Percentiles rank a stretch among this genome's conserved stretches.
These are phyloP conservation scores for Drosophila littoralis DNA, from an alignment of 1,140 invertebrate species.

Conservation along the genomic window DNA sequence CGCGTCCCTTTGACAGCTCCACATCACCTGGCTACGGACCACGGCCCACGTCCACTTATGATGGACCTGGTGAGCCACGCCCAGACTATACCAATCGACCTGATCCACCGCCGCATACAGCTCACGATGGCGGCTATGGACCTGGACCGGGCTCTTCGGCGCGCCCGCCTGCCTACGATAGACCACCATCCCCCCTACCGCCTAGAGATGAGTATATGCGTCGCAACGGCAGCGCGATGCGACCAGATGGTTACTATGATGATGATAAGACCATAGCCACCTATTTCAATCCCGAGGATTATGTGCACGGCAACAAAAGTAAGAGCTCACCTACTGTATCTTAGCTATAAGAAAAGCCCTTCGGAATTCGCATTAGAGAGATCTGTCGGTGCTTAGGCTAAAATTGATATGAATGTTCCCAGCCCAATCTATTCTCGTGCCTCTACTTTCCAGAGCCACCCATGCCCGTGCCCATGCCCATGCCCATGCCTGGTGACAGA, in stretches of 20 bases:
- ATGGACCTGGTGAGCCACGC: constrained; percentile 55
- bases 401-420: too few species aligned
- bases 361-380: not conserved
- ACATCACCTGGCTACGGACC: constrained; percentile 58
- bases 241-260: constrained; percentile 68
- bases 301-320: constrained; percentile 62
- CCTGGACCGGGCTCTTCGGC: constrained; percentile 43
- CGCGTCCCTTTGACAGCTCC: constrained; percentile 51
- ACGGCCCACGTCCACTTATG: constrained; percentile 53
- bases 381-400: not conserved
- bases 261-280: constrained; percentile 82
- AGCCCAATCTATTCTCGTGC: not conserved
- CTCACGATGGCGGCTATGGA: constrained; percentile 43
- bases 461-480: constrained; percentile 46
- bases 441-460: constrained; percentile 48
- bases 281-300: constrained; percentile 83
- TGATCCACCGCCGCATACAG: constrained; percentile 56
- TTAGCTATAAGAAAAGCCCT: not conserved
- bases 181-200: constrained; percentile 28
- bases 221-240: constrained; percentile 69
- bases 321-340: constrained; percentile 3
- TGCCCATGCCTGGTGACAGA: constrained; percentile 38
- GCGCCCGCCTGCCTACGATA: constrained; percentile 52
- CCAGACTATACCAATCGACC: constrained; percentile 79
- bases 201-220: constrained; percentile 69